These are phyloP conservation scores for Taenaris catops DNA, from an alignment of 2,888 invertebrate genomes.

Conservation along the genomic window DNA sequence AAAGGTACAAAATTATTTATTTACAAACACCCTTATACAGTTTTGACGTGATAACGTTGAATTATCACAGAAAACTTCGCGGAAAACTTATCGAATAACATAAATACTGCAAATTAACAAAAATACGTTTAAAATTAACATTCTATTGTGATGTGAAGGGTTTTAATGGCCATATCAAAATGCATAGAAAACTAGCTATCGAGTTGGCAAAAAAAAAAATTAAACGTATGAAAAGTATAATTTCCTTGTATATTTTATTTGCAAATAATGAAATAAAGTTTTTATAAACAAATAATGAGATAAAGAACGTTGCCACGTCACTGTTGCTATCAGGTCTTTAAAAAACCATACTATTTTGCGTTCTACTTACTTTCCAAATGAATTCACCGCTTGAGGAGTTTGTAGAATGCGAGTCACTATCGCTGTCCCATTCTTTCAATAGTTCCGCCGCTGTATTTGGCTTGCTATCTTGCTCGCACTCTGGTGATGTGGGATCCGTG, in stretches of 20 bases:
- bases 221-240: too few relatives aligned
- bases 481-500: conserved; percentile 54
- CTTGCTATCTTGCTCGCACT: conserved; percentile 51
- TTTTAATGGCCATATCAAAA: too few relatives aligned
- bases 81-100: too few relatives aligned
- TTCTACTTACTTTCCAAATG: conserved; percentile 86
- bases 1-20: conserved; percentile 5
- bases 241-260: too few relatives aligned
- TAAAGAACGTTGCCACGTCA: too few relatives aligned
- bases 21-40: neutral
- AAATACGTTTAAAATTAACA: too few relatives aligned
- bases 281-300: too few relatives aligned
- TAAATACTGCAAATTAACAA: too few relatives aligned
- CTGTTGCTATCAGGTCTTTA: neutral
- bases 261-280: too few relatives aligned
- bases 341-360: neutral
- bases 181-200: too few relatives aligned
- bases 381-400: conserved; percentile 89
- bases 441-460: conserved; percentile 56
- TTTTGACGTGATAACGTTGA: neutral
- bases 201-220: too few relatives aligned
- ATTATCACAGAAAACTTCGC: neutral
- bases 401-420: conserved; percentile 80
- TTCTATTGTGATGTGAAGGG: too few relatives aligned
- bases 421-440: conserved; percentile 85